phyloP scores from a whole-genome alignment of 2,113 vertebrate genomes.

The Zosterops lateralis region DNA sequence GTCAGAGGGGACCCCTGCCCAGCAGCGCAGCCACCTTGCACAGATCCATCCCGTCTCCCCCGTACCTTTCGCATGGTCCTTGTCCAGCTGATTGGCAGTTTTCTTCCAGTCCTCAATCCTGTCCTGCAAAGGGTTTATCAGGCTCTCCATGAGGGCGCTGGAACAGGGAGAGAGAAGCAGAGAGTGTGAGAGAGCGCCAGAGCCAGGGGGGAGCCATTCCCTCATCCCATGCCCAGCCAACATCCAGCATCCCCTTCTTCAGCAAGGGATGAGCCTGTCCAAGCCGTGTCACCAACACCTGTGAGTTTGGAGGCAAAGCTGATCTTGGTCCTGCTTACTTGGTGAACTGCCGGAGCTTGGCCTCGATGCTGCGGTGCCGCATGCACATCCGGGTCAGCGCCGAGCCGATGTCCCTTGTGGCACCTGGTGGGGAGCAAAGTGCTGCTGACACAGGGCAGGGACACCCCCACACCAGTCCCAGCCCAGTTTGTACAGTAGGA shows the following conservation, averaged over 20 bases:
- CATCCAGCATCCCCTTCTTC: not conserved
- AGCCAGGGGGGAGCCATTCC: rapidly evolving
- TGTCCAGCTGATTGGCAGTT: conserved; percentile 90
- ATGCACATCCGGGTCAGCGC: conserved; percentile 98
- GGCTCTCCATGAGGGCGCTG: conserved; percentile 90
- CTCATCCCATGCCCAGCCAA: rapidly evolving
- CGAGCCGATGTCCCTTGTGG: conserved; percentile 93
- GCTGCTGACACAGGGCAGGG: rapidly evolving
- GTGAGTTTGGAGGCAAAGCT: not conserved
- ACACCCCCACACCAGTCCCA: not conserved
- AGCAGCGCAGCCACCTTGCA: rapidly evolving
- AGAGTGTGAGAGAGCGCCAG: rapidly evolving
- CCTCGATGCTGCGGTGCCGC: conserved; percentile 97
- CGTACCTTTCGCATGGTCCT: conserved; percentile 92
- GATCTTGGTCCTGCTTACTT: conserved; percentile 75
- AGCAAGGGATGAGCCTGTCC: not conserved
- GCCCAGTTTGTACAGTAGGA: not conserved
- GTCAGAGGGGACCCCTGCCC: not conserved
- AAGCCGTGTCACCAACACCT: rapidly evolving
- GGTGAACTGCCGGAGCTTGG: conserved; percentile 96
- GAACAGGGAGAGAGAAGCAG: not conserved
- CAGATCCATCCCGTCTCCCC: rapidly evolving
- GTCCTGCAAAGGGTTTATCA: conserved; percentile 95
- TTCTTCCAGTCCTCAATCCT: conserved; percentile 98
- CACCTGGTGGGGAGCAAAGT: conserved; percentile 72